phyloP scores from a whole-genome alignment of 2,797 vertebrate species.

The Neosalanx taihuensis region DNA sequence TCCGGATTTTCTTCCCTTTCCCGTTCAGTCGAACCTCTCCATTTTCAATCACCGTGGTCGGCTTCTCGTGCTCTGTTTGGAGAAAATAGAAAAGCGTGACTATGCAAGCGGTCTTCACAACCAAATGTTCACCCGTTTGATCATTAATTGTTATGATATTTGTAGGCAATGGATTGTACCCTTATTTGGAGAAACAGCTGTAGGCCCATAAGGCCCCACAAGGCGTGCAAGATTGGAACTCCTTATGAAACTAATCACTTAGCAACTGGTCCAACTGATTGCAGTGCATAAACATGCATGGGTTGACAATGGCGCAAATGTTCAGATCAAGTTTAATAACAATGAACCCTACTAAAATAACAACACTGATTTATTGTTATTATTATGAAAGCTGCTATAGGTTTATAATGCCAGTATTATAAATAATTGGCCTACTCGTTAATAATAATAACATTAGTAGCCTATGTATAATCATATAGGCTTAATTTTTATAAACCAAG shows the following conservation, averaged over 20 bases:
- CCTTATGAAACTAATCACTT: neutral
- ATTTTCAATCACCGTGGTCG: slow-evolving; percentile 67
- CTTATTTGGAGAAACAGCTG: slow-evolving; percentile 57
- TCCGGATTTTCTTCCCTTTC: slow-evolving; percentile 84
- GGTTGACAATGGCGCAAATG: neutral
- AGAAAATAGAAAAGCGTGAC: neutral
- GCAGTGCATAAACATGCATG: neutral
- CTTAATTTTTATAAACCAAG: no score
- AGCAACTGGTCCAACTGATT: neutral
- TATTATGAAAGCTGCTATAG: neutral
- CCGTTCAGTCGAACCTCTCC: slow-evolving; percentile 78
- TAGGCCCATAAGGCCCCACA: slow-evolving; percentile 49
- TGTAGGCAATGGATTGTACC: slow-evolving; percentile 39
- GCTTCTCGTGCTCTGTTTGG: slow-evolving; percentile 75
- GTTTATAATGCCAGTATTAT: neutral
- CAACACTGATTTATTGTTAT: neutral
- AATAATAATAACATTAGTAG: neutral
- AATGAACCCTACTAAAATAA: no score
- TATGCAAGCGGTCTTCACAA: neutral
- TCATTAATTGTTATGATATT: slow-evolving; percentile 56
- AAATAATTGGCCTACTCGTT: neutral
- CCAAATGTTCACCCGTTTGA: neutral
- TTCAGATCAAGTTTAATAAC: no score
- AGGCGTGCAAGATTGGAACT: slow-evolving; percentile 25
- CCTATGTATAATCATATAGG: neutral